phyloP scores from a whole-genome alignment of 2,888 invertebrate species.

The Dryadula phaetusa region DNA sequence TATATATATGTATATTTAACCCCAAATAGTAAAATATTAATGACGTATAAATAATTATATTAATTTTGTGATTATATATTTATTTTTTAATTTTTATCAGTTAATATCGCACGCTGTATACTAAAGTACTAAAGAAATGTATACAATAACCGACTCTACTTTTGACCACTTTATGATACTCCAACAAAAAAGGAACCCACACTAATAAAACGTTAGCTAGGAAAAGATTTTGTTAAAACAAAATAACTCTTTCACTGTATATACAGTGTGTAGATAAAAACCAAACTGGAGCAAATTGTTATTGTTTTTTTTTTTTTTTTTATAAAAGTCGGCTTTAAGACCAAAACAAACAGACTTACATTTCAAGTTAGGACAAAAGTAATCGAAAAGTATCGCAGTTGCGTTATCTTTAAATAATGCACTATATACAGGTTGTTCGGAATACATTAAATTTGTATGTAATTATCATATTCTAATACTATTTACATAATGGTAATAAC shows the following conservation, averaged over 20 bases:
- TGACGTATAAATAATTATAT: too few relatives aligned
- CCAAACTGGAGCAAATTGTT: slow-evolving; percentile 16
- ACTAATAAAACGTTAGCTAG: slow-evolving; percentile 10
- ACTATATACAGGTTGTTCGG: slow-evolving; percentile 25
- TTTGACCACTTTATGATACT: slow-evolving; percentile 20
- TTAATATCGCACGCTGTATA: too few relatives aligned
- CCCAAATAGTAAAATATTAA: too few relatives aligned
- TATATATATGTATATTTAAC: too few relatives aligned
- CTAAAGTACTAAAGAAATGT: background rate
- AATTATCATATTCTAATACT: slow-evolving; percentile 10
- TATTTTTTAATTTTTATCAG: too few relatives aligned
- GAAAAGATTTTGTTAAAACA: background rate
- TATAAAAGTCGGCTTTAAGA: slow-evolving; percentile 45
- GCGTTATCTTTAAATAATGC: slow-evolving; percentile 60
- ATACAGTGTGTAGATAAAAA: background rate
- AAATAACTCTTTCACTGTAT: slow-evolving; percentile 8
- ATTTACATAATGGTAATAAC: slow-evolving; percentile 16
- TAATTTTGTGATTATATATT: too few relatives aligned
- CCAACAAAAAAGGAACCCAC: slow-evolving; percentile 5
- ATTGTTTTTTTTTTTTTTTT: slow-evolving; percentile 21
- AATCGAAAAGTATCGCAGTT: slow-evolving; percentile 62
- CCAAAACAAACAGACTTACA: slow-evolving; percentile 60
- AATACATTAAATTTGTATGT: slow-evolving; percentile 1
- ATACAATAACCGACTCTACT: too few relatives aligned
- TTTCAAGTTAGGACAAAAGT: slow-evolving; percentile 56